Percentiles rank a stretch among this genome's conserved stretches.
Conservation (phyloP, 2,888 invertebrate species). For the Pelosia muscerda region DNA sequence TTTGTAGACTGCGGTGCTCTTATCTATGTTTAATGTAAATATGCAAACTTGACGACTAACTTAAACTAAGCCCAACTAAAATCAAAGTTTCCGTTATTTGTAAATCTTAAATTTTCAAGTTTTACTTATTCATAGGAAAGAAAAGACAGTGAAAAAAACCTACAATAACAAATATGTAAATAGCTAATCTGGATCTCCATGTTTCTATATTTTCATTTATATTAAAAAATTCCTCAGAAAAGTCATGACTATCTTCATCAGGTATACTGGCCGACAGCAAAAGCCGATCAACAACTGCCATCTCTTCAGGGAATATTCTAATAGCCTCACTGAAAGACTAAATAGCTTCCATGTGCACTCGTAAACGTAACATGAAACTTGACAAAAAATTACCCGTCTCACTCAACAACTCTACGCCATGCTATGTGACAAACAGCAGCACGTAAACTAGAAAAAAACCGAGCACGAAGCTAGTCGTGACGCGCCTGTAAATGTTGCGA, state of each 20-base stretch:
- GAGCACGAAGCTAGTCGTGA: conserved; percentile 69
- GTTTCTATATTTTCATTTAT: neutral
- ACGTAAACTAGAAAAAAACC: conserved; percentile 66
- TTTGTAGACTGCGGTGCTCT: conserved; percentile 1
- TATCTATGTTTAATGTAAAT: conserved; percentile 9
- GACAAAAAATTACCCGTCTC: conserved; percentile 75
- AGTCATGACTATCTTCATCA: neutral
- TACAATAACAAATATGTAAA: neutral
- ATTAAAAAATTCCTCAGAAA: neutral
- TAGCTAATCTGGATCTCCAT: neutral
- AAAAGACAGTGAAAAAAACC: neutral
- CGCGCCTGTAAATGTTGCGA: conserved; percentile 74
- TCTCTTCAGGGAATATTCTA: conserved; percentile 56
- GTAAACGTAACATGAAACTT: conserved; percentile 60
- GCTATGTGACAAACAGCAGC: conserved; percentile 64
- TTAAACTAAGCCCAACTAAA: neutral
- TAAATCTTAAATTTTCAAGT: neutral
- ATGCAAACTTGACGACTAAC: neutral
- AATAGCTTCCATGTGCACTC: conserved; percentile 55
- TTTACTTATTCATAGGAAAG: too few relatives aligned
- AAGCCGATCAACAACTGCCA: conserved; percentile 42
- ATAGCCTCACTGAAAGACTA: conserved; percentile 58
- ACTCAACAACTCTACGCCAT: conserved; percentile 65
- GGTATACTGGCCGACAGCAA: neutral
- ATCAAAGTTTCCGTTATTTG: neutral